phyloP scores from a whole-genome alignment of 1,140 invertebrate genomes.

The Papilio polytes region DNA sequence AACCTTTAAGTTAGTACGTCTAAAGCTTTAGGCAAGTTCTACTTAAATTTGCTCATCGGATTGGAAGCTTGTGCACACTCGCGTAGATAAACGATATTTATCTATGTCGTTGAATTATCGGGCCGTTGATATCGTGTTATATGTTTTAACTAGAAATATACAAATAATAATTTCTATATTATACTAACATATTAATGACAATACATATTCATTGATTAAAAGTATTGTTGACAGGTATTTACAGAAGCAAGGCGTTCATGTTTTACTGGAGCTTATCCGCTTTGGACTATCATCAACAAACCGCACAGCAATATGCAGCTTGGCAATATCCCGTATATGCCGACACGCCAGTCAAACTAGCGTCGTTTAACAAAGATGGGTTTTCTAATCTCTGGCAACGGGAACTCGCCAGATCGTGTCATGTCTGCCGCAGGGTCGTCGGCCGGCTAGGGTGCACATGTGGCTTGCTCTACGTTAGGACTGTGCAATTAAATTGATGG shows the following conservation, averaged over 20 bases:
- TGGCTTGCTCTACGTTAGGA: not conserved
- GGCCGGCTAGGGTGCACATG: conserved; percentile 1
- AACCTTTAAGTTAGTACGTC: not conserved
- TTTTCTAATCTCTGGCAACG: conserved; percentile 38
- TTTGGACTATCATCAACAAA: not conserved
- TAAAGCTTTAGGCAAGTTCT: conserved; percentile 8
- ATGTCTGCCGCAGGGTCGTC: conserved; percentile 25
- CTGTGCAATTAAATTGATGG: not conserved
- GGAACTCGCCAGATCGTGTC: conserved; percentile 26
- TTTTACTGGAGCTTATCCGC: not conserved
- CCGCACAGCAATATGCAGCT: not conserved
- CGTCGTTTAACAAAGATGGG: conserved; percentile 37
- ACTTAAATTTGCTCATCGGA: conserved; percentile 22
- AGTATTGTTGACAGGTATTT: not conserved
- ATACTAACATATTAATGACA: no score
- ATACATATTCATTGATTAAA: no score
- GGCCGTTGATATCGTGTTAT: not conserved
- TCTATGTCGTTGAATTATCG: conserved; percentile 15
- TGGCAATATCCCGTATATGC: not conserved
- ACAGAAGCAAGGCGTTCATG: not conserved
- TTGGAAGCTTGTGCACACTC: conserved; percentile 10
- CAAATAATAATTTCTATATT: no score
- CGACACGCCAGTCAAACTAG: conserved; percentile 30
- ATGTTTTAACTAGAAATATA: not conserved
- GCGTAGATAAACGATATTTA: not conserved